Percentiles rank a stretch among this genome's conserved stretches.
phyloP scores from a whole-genome alignment of 2,888 invertebrate species.

The Pemphredon lugubris region DNA sequence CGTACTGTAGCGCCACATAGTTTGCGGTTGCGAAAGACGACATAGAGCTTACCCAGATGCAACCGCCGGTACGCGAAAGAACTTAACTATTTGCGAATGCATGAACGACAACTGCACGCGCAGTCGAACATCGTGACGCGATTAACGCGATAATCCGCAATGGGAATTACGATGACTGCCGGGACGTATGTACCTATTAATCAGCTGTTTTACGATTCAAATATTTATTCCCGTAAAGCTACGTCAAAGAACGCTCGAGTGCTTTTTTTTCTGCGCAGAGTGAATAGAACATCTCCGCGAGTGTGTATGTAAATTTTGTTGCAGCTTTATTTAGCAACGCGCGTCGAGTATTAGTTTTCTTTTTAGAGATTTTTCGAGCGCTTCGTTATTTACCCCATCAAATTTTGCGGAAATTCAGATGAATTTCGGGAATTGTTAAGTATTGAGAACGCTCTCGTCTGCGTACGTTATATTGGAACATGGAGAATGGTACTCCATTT shows the following conservation, averaged over 20 bases:
- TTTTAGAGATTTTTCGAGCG: background rate
- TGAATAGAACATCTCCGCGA: no score
- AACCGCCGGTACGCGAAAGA: slow-evolving; percentile 23
- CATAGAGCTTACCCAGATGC: slow-evolving; percentile 17
- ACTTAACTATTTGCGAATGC: slow-evolving; percentile 24
- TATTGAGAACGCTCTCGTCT: no score
- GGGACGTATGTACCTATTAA: background rate
- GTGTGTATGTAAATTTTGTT: no score
- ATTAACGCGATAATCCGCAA: slow-evolving; percentile 17
- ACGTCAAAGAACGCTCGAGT: no score
- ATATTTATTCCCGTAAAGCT: background rate
- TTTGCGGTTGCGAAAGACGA: slow-evolving; percentile 28
- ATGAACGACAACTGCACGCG: background rate
- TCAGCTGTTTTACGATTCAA: background rate
- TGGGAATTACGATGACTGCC: background rate
- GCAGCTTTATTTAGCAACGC: no score
- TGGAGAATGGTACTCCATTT: no score
- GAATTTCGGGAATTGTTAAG: no score
- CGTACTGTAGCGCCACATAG: background rate
- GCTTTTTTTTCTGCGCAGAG: no score
- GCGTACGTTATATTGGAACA: no score
- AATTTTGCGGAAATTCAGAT: no score
- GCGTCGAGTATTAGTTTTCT: no score
- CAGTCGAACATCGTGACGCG: slow-evolving; percentile 8
- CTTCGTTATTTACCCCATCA: background rate